A percentile compares a stretch with the other conserved stretches of the same genome.
phyloP scores from a whole-genome alignment of 2,113 vertebrate genomes.

The Prunella fulvescens region DNA sequence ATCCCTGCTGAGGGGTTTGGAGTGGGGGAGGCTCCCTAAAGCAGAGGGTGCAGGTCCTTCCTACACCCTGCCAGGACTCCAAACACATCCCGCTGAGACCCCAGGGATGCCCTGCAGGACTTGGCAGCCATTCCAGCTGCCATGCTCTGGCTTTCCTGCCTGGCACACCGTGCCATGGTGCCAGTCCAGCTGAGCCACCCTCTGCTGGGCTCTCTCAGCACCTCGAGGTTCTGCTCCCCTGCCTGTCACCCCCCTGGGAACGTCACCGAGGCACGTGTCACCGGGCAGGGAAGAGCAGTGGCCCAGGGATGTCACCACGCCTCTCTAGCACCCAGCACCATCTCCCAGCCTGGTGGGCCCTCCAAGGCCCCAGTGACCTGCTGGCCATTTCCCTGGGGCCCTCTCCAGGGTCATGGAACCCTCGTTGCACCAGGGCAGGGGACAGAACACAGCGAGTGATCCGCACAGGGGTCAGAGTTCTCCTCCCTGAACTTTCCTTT shows the following conservation, averaged over 20 bases:
- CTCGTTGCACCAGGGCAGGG: fast-evolving
- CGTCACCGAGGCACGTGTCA: not conserved
- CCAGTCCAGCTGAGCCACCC: not conserved
- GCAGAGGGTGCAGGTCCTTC: not conserved
- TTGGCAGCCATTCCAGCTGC: not conserved
- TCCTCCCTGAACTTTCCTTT: not conserved
- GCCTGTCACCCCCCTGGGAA: not conserved
- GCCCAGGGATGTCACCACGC: not conserved
- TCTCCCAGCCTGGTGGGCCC: not conserved
- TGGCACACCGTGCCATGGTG: not conserved
- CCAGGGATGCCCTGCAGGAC: not conserved
- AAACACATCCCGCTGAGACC: not conserved
- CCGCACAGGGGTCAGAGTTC: not conserved
- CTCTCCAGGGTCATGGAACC: not conserved
- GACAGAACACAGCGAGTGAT: not conserved
- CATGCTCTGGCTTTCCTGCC: not conserved
- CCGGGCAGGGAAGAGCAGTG: not conserved
- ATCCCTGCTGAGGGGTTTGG: too few species aligned
- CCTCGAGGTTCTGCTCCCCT: not conserved
- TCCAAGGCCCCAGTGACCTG: not conserved
- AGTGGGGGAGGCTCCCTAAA: not conserved
- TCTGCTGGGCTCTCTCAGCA: not conserved
- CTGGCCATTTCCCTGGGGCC: not conserved
- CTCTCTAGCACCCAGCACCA: not conserved
- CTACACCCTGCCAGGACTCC: not conserved